Conservation (phyloP, 2,113 vertebrate species). For the Cariama cristata region DNA sequence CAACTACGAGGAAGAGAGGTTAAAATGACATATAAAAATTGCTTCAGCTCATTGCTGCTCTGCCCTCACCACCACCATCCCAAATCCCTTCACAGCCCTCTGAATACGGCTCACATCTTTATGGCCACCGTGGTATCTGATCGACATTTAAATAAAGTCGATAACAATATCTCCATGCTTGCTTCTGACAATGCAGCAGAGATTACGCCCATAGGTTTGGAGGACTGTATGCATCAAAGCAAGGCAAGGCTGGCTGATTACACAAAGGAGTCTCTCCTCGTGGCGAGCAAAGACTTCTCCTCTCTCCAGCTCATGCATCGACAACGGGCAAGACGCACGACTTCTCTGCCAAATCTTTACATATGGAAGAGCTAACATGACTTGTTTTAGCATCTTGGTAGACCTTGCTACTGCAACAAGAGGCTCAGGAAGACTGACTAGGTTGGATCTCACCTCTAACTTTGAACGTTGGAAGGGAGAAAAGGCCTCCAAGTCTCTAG, state of each 20-base stretch:
- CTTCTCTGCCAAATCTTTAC: neutral
- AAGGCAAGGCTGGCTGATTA: neutral
- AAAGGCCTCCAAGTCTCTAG: neutral
- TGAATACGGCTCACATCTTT: neutral
- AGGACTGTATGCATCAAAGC: neutral
- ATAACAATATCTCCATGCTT: neutral
- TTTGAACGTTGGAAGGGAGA: neutral
- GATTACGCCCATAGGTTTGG: neutral
- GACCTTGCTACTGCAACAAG: neutral
- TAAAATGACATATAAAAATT: neutral
- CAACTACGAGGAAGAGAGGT: neutral
- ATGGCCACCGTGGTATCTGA: neutral
- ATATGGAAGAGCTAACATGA: fast-evolving
- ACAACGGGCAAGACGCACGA: fast-evolving
- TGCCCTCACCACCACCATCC: neutral
- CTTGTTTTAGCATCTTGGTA: neutral
- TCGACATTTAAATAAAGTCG: neutral
- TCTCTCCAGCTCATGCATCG: neutral
- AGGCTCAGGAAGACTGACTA: neutral
- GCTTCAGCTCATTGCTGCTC: neutral
- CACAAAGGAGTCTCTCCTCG: neutral
- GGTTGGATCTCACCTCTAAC: neutral
- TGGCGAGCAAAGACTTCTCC: neutral
- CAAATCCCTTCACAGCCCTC: neutral
- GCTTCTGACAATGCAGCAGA: neutral